Base-by-base conservation (phyloP, 2,113 vertebrate genomes). In the Phrynosoma platyrhinos region DNA sequence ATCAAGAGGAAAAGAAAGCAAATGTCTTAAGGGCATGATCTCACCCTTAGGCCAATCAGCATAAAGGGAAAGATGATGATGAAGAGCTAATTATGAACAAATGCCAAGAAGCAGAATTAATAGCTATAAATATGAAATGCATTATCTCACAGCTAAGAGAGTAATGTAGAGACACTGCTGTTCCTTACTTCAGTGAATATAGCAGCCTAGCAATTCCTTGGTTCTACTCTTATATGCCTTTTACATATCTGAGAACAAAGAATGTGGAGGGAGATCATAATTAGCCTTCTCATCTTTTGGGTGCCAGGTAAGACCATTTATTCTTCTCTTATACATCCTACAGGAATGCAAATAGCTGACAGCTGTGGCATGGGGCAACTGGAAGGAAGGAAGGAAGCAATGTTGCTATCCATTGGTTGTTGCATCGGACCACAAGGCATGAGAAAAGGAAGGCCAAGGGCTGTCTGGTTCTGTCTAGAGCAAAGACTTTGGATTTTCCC, bases 191-290 rank as follows among this genome's bases (percentile, higher is more conserved):
- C 53, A 18, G 27, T 47, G 20, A 52, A 25, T 30, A 14, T 16
- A 53, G 62, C 42, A 40, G 62, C 47, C 81, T 40, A 55, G 14
- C 23, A 40, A 13, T 66, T 80, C 36, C 30, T 72, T 25, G 2
- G 12, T 62, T 79, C 42, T 78, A 42, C 18, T 71, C 12, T 71
- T 62, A 69, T 79, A n/a, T 42, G 42, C 14, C 7, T 25, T 58
- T 52, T n/a, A 52, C 52, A 64, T 64, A 30, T 80, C 53, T 10
- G 30, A 80, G 47, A 20, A 30, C 71, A 23, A 36, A 71, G 12
- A 74, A 89, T 89, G 88, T 66, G 52, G 83, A 80, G 25, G 74
- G 21, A 40, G 27, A 10, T 80, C 80, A 5, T 58, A 16, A 58
- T 74, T 2, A 20, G 27, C 74, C 32, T 89, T 32, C 30, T 89